A percentile compares a stretch with the other conserved stretches of the same genome.
Evolutionary conservation across 2,797 vertebrate species (phyloP).

Genomic region (Mustela erminea): DNA sequence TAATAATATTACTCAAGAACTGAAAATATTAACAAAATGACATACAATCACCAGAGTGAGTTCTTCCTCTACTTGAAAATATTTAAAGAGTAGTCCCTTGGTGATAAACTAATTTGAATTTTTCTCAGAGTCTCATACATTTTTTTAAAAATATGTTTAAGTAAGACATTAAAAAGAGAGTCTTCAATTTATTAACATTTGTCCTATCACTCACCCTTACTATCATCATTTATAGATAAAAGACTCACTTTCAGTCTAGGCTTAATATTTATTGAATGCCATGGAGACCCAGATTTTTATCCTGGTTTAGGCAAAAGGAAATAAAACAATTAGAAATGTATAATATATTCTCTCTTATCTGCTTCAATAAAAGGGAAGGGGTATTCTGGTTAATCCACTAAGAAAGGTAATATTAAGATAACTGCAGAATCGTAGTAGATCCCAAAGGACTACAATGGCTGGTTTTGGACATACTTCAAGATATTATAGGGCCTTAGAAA

Average conservation of each 20-base stretch:
- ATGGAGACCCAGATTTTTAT: not conserved
- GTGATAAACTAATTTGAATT: slow-evolving; percentile 37
- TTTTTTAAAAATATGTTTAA: not conserved
- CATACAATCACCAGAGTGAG: not conserved
- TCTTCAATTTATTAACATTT: not conserved
- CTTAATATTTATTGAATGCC: not conserved
- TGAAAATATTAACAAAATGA: slow-evolving; percentile 50
- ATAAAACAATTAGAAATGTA: not conserved
- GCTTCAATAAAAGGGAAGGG: not conserved
- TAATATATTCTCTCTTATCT: not conserved
- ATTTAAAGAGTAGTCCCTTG: not conserved
- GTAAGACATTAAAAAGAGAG: not conserved
- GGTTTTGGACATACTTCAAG: not conserved
- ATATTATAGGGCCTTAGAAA: not conserved
- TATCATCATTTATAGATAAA: not conserved
- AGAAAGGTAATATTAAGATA: not conserved
- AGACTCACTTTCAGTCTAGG: not conserved
- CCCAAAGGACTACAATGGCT: not conserved
- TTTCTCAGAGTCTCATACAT: not conserved
- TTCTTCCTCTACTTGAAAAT: not conserved
- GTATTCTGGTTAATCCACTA: not conserved
- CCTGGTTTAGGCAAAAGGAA: not conserved
- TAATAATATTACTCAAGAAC: slow-evolving; percentile 31
- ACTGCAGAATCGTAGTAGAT: not conserved
- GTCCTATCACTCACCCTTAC: not conserved